Base-by-base conservation (phyloP, 2,797 vertebrate species). In the Poecilia picta region DNA sequence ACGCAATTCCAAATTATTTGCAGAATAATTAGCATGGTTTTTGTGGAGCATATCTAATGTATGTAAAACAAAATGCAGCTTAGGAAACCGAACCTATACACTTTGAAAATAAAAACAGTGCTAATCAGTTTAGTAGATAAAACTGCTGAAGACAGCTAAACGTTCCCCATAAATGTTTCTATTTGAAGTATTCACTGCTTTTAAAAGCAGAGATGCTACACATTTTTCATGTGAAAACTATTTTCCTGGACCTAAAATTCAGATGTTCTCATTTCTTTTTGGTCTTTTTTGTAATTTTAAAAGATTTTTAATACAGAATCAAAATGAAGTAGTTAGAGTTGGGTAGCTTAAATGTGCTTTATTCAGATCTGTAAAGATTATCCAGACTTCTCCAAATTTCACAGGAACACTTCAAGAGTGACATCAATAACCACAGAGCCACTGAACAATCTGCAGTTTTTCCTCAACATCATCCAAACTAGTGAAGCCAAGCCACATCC, bases 401-500 rank as follows among this genome's bases (percentile, higher is more conserved):
- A 25, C 11, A 70, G 66, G 39, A 70, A 41, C 8, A 39, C 23
- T 70, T 41, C 10, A 6, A 62, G 39, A 51, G 41, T 36, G 46
- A 75, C 72, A 81, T 70, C 53, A 46, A 73, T 6, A 36, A 47
- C 28, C 18, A 53, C 23, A 43, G 36, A 46, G 45, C 28, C 43
- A 47, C 28, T 79, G 77, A 51, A 31, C 13, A 62, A 72, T 23
- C 53, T 64, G 31, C 62, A 64, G 18, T 41, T 76, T 78, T 25
- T 73, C 43, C 31, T 68, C 49, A n/a, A 51, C 16, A 47, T 62
- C 31, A 36, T 85, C 76, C 79, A 80, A 41, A 80, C 53, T 74
- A 76, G 49, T 80, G 62, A 68, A 16, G 75, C 73, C 39, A 47
- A 47, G 76, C 73, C 66, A 45, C 49, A 15, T n/a, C 12, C 72